These are phyloP conservation scores for Equus przewalskii DNA, from an alignment of 2,113 vertebrate genomes.

Conservation along the genomic window DNA sequence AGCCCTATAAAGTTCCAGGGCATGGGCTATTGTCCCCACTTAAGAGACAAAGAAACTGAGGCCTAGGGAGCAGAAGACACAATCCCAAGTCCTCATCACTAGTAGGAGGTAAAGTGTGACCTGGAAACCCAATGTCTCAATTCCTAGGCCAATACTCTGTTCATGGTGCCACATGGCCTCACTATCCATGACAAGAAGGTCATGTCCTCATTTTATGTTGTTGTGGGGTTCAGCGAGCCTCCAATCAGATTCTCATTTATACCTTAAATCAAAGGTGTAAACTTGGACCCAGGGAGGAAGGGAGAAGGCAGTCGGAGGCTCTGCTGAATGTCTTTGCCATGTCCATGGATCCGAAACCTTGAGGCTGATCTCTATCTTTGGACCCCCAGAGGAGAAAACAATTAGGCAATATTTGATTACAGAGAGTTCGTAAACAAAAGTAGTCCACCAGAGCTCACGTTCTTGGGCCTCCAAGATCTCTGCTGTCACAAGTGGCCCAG, in stretches of 20 bases:
- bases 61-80: neutral
- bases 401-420: neutral
- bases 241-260: neutral
- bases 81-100: neutral
- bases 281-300: neutral
- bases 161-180: neutral
- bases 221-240: neutral
- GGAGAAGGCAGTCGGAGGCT: neutral
- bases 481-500: neutral
- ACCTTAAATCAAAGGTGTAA: neutral
- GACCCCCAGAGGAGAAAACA: neutral
- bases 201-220: neutral
- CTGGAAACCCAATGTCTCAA: neutral
- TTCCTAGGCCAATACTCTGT: neutral
- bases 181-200: neutral
- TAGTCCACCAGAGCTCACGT: neutral
- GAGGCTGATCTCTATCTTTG: neutral
- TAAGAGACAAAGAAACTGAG: conserved; percentile 13
- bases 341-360: neutral
- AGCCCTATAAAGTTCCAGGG: neutral
- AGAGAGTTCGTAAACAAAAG: neutral
- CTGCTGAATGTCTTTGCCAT: neutral
- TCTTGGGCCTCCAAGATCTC: neutral
- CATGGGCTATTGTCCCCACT: neutral
- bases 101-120: neutral